Conservation (phyloP, 2,888 invertebrate genomes). For the Agrotis puta region DNA sequence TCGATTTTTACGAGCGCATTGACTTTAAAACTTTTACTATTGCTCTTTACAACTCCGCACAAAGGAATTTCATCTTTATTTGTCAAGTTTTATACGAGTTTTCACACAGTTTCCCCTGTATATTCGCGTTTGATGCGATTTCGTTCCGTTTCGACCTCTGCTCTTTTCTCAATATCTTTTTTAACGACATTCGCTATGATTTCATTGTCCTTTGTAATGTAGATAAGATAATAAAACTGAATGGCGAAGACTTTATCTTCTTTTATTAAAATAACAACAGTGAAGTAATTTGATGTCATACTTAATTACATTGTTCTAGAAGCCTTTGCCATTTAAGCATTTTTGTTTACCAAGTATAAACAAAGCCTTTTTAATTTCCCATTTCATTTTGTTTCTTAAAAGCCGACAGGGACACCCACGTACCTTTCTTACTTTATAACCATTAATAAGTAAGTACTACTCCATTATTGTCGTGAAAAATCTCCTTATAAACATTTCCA, state of each 20-base stretch:
- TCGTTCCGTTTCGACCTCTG: constrained; percentile 27
- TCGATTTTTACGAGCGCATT: constrained; percentile 59
- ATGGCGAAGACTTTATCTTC: constrained; percentile 18
- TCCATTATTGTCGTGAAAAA: background rate
- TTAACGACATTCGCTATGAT: constrained; percentile 35
- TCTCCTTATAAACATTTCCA: background rate
- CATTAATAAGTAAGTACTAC: background rate
- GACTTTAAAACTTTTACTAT: constrained; percentile 65
- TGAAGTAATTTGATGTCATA: constrained; percentile 11
- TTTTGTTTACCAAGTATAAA: background rate
- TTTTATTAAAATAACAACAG: constrained; percentile 26
- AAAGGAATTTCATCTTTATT: constrained; percentile 54
- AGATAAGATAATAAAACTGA: constrained; percentile 36
- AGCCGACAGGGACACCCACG: constrained; percentile 14
- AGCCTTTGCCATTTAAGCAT: background rate
- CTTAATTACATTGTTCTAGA: background rate
- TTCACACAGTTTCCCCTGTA: constrained; percentile 38
- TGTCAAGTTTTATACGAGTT: constrained; percentile 25
- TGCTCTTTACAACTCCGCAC: constrained; percentile 19
- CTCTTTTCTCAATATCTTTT: constrained; percentile 34
- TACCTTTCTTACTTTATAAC: background rate
- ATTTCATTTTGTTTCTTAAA: constrained; percentile 17
- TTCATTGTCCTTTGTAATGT: constrained; percentile 48
- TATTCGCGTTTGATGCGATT: constrained; percentile 31
- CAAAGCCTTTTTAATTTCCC: background rate